phyloP scores from a whole-genome alignment of 2,888 invertebrate genomes.

The Standfussiana lucernea region DNA sequence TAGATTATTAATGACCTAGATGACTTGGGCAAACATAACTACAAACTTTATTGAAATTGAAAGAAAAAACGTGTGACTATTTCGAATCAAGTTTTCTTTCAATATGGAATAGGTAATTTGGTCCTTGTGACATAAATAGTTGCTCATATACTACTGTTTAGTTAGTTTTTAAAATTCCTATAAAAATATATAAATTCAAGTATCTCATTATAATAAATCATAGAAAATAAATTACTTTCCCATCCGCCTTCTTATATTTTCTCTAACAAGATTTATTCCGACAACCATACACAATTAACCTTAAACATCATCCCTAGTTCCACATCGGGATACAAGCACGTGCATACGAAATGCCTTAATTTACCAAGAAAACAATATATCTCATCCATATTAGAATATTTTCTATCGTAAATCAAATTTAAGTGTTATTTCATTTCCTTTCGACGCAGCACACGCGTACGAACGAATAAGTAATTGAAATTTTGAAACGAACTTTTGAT shows the following conservation, averaged over 20 bases:
- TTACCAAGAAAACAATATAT: conserved; percentile 87
- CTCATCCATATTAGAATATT: conserved; percentile 88
- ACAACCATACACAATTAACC: conserved; percentile 55
- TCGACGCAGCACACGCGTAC: conserved; percentile 88
- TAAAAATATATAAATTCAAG: background rate
- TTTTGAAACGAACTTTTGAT: conserved; percentile 89
- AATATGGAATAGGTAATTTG: background rate
- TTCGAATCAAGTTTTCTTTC: background rate
- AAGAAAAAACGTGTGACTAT: background rate
- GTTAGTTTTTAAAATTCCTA: background rate
- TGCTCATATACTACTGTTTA: background rate
- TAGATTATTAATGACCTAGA: background rate
- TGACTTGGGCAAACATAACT: background rate
- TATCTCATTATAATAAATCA: background rate
- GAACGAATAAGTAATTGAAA: conserved; percentile 90
- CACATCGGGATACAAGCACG: conserved; percentile 79
- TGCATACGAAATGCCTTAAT: conserved; percentile 81
- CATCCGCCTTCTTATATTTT: background rate
- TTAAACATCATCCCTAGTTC: conserved; percentile 52
- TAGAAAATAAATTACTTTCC: conserved; percentile 15
- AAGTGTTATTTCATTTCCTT: conserved; percentile 91
- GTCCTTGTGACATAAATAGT: background rate
- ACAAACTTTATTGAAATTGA: background rate
- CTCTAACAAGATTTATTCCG: conserved; percentile 38
- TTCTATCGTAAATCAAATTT: conserved; percentile 88